Conservation (phyloP, 2,888 invertebrate genomes). For the Alviniconcha strummeri region DNA sequence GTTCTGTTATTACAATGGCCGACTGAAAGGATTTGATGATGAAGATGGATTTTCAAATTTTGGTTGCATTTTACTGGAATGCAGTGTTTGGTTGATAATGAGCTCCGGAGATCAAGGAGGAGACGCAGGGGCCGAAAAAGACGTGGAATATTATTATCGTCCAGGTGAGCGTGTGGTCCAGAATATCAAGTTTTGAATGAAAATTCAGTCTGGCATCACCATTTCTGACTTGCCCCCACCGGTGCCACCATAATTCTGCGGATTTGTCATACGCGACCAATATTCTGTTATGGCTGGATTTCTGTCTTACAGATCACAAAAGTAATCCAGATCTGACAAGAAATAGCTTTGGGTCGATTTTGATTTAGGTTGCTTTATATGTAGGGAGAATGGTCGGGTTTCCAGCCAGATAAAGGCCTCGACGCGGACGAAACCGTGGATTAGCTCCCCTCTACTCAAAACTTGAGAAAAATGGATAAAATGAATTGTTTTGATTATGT, state of each 20-base stretch:
- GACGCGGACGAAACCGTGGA: too few relatives aligned
- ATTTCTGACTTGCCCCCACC: slow-evolving; percentile 17
- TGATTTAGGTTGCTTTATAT: too few relatives aligned
- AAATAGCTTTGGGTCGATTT: too few relatives aligned
- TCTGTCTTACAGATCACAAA: too few relatives aligned
- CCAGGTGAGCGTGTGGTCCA: slow-evolving; percentile 53
- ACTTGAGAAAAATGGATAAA: too few relatives aligned
- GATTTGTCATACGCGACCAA: too few relatives aligned
- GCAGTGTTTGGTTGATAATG: slow-evolving; percentile 51
- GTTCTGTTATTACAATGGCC: slow-evolving; percentile 65
- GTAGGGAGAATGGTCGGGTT: too few relatives aligned
- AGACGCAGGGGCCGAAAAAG: slow-evolving; percentile 64
- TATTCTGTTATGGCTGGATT: too few relatives aligned
- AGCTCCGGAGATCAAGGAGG: slow-evolving; percentile 62
- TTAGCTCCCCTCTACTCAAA: too few relatives aligned
- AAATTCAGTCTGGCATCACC: slow-evolving; percentile 31
- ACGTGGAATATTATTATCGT: slow-evolving; percentile 65
- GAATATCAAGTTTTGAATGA: slow-evolving; percentile 10
- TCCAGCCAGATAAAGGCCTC: too few relatives aligned
- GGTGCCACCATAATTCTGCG: slow-evolving; percentile 18
- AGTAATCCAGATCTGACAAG: too few relatives aligned
- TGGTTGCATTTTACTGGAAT: slow-evolving; percentile 44
- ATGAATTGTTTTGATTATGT: too few relatives aligned
- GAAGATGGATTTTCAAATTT: slow-evolving; percentile 51
- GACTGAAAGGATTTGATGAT: slow-evolving; percentile 48